These are phyloP conservation scores for Drosophila affinis DNA, from an alignment of 2,888 invertebrate genomes.

Conservation along the genomic window DNA sequence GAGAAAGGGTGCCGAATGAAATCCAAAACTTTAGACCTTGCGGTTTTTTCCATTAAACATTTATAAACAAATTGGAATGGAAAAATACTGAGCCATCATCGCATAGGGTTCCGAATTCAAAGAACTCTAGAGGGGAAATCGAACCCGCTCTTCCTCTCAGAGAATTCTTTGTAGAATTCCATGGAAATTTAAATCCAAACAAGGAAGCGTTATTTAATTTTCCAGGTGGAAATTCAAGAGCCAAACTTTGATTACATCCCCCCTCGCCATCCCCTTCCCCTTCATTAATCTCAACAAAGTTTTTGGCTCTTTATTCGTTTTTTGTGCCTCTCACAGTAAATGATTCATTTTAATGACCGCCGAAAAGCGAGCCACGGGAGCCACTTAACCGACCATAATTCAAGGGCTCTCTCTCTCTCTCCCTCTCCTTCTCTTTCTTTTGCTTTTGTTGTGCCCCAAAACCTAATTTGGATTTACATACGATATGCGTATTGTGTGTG, in stretches of 20 bases:
- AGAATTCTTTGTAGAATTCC: no score
- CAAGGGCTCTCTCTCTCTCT: neutral
- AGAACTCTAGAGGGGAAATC: neutral
- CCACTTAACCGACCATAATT: conserved; percentile 43
- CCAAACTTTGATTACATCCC: neutral
- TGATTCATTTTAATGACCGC: neutral
- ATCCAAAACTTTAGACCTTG: neutral
- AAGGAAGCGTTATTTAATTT: neutral
- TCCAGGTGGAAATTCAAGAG: neutral
- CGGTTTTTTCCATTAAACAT: neutral
- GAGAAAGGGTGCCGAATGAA: neutral
- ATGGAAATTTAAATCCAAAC: neutral
- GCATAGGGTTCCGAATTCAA: neutral
- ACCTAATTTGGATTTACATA: conserved; percentile 32
- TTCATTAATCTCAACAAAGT: neutral
- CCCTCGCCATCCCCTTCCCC: neutral
- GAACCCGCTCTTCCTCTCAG: neutral
- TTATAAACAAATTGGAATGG: neutral
- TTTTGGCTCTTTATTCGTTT: neutral
- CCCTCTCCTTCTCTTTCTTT: neutral
- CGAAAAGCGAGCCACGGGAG: conserved; percentile 7
- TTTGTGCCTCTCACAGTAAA: neutral
- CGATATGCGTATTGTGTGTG: neutral
- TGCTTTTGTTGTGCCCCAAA: conserved; percentile 5
- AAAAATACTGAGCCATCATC: neutral